Evolutionary conservation across 2,888 invertebrate genomes (phyloP), one percentile per base, ranked within the genome.

Genomic region (Agriotes lineatus): DNA sequence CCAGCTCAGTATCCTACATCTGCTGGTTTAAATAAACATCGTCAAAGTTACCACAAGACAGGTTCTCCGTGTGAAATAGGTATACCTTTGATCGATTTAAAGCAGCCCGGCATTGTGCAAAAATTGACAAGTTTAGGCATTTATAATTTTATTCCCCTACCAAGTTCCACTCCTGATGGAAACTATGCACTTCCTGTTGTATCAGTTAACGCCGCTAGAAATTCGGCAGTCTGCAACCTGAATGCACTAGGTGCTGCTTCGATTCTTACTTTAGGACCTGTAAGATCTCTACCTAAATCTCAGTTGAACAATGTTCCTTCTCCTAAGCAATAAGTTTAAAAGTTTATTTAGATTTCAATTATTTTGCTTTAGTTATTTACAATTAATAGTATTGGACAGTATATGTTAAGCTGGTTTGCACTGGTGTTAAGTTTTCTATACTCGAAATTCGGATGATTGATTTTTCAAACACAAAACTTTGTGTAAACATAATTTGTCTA

Each of bases 141-240:
- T 71, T 89, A 89, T 77, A 91, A 90, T 84, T 93, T 90, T 82
- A 92, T 93, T 76, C 93, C 93, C 0, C 79, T 93, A 69, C 90
- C 90, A 1, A 90, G 90, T 74, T 84, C 82, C 0, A 75, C 75
- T 4, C 72, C 78, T 0, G 88, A 87, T 35, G 90, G 91, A 2
- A 89, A 89, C 69, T 93, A 90, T 74, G 92, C 91, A 9, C 85
- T 93, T 59, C 93, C 93, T 33, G 68, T 71, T 66, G 88, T 91
- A 58, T 89, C 90, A 1, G 88, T 90, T 56, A 90, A 90, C 76
- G 89, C 88, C 69, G 87, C 88, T 67, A 86, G 88, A 69, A 90
- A 90, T 78, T 87, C 89, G 0, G 20, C 61, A 2, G 39, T 68
- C 35, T 68, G 71, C 50, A 88, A 86, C 79, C 83, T 91, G 73